phyloP scores from a whole-genome alignment of 2,113 vertebrate species.

The Apteryx owenii region DNA sequence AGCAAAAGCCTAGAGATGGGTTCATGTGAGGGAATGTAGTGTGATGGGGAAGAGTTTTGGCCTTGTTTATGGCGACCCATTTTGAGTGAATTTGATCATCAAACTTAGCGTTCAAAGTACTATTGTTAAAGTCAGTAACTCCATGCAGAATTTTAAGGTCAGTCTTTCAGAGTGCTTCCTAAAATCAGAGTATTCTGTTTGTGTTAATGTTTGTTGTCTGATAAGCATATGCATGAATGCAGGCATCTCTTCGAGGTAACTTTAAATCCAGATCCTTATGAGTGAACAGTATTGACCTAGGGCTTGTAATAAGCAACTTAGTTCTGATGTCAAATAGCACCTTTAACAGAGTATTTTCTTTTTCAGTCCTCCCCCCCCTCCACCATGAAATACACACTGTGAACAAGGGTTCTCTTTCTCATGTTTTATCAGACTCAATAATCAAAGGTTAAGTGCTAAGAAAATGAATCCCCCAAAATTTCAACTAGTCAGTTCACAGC shows the following conservation, averaged over 20 bases:
- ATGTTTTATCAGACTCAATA: background rate
- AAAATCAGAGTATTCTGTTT: background rate
- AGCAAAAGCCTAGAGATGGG: background rate
- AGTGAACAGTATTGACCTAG: background rate
- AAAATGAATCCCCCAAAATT: background rate
- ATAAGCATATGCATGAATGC: background rate
- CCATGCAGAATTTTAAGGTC: background rate
- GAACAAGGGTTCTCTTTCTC: background rate
- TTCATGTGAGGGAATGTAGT: background rate
- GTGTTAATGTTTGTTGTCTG: background rate
- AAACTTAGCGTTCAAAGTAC: background rate
- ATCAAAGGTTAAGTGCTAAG: background rate
- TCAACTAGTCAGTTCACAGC: background rate
- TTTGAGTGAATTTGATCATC: rapidly evolving
- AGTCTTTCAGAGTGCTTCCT: background rate
- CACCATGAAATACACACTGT: background rate
- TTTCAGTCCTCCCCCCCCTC: background rate
- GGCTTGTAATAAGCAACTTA: background rate
- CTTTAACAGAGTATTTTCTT: background rate
- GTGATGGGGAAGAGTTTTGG: background rate
- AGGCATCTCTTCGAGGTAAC: rapidly evolving
- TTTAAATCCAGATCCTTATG: rapidly evolving
- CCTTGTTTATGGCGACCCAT: background rate
- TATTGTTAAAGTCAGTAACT: background rate
- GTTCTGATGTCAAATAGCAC: background rate